Conservation (phyloP, 2,113 vertebrate species). For the Nycticorax nycticorax region DNA sequence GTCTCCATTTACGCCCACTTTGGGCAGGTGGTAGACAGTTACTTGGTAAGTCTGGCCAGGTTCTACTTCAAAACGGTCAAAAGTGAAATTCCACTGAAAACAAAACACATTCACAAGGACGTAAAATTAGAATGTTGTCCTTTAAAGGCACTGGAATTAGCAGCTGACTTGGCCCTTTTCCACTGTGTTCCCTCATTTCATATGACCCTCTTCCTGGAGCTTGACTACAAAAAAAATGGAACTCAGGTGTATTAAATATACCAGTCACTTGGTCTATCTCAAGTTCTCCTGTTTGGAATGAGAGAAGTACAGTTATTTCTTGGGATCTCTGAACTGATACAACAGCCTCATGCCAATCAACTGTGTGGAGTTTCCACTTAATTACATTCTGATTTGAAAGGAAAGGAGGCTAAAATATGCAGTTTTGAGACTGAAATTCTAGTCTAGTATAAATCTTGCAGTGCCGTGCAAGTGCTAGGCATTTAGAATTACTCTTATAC, state of each 20-base stretch:
- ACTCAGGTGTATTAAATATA: not conserved
- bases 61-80: slow-evolving; percentile 76
- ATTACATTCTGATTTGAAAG: not conserved
- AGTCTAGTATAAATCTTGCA: not conserved
- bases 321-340: not conserved
- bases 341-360: not conserved
- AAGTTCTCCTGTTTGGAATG: not conserved
- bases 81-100: slow-evolving; percentile 79
- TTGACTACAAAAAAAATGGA: not conserved
- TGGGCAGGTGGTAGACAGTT: slow-evolving; percentile 78
- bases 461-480: not conserved
- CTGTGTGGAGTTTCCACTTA: not conserved
- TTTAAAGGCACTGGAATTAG: not conserved
- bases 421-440: not conserved
- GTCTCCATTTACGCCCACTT: slow-evolving; percentile 66
- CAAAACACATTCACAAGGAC: not conserved
- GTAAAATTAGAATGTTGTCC: not conserved
- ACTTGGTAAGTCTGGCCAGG: slow-evolving; percentile 76
- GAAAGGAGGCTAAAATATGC: not conserved
- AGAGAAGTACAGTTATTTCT: not conserved
- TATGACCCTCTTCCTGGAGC: not conserved
- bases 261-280: not conserved
- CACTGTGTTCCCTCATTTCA: not conserved
- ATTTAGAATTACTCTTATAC: not conserved
- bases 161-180: not conserved